Conservation (phyloP, 2,113 vertebrate species). For the Proterorhinus semilunaris region DNA sequence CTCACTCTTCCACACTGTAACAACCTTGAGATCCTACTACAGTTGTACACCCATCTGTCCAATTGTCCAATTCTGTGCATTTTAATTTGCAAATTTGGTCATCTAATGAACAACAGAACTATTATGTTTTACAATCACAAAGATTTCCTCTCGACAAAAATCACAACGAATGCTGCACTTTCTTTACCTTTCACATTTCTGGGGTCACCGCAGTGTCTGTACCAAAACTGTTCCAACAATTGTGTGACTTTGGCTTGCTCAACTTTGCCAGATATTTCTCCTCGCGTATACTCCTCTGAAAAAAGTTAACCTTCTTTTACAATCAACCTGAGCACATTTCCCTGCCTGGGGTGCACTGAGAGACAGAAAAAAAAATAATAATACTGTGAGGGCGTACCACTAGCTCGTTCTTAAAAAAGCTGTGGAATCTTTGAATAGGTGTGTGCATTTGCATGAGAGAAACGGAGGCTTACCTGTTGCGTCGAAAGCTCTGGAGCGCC, state of each 20-base stretch:
- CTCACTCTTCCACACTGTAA: conserved; percentile 51
- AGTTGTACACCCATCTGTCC: conserved; percentile 33
- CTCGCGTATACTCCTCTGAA: conserved; percentile 39
- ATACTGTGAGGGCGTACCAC: conserved; percentile 35
- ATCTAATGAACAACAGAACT: no score
- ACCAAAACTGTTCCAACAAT: not conserved
- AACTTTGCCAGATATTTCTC: conserved; percentile 50
- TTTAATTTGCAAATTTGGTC: no score
- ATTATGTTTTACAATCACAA: no score
- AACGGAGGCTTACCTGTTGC: conserved; percentile 74
- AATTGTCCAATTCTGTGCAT: not conserved
- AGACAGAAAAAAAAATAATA: conserved; percentile 39
- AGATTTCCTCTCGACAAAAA: no score
- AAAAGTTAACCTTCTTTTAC: conserved; percentile 65
- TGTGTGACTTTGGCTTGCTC: conserved; percentile 26
- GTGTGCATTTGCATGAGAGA: conserved; percentile 67
- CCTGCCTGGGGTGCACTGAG: conserved; percentile 58
- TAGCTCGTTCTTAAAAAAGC: conserved; percentile 26
- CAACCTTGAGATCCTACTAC: conserved; percentile 32
- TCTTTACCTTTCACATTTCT: no score
- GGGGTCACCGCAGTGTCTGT: not conserved
- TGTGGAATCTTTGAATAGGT: conserved; percentile 61
- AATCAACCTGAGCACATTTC: conserved; percentile 53
- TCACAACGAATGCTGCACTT: no score
- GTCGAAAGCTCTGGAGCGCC: conserved; percentile 59